Base-by-base conservation (phyloP, 2,797 vertebrate species). In the Megalops cyprinoides region DNA sequence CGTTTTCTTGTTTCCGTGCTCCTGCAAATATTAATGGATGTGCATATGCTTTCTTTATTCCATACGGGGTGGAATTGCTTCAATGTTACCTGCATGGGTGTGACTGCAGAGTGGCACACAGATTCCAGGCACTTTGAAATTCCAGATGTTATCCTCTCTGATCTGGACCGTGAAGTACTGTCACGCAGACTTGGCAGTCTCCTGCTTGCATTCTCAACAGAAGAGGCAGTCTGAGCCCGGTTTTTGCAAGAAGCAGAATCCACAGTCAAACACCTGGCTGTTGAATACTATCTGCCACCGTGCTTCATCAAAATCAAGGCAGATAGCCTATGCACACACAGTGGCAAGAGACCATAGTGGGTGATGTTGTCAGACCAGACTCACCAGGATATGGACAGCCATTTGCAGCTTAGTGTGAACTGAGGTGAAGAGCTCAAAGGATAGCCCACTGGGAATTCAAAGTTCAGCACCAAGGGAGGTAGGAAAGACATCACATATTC, bases 361-460 rank as follows among this genome's bases (percentile, higher is more conserved):
- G 9, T 34, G 62, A 37, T 65, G 62, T 44, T 20, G 18, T 53
- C 15, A 18, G 0, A 51, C 37, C 65, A 42, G 37, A 44, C 81
- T 79, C 49, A 98, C 98, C 96, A 99, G 97, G 78, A 90, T 89
- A 89, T 88, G 95, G 95, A 96, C 86, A 99, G 96, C 98, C 98
- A 99, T 92, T 97, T 98, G 81, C 96, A 97, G 90, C 96, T 97
- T 86, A 99, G 92, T 49, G 96, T 97, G 84, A 97, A 99, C 12
- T 86, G 44, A 0, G 98, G 98, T 0, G 97, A 89, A 71, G 94
- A 94, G 46, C 88, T 86, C 0, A 97, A 98, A 1, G 98, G 98
- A 87, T 99, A 99, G 87, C 97, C 96, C 25, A 88, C 87, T 78
- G 97, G 98, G 76, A 99, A 91, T 87, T 98, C 96, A 85, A 99